These are phyloP conservation scores for Neoitamus cyanurus DNA, from an alignment of 2,888 invertebrate genomes.

Conservation along the genomic window DNA sequence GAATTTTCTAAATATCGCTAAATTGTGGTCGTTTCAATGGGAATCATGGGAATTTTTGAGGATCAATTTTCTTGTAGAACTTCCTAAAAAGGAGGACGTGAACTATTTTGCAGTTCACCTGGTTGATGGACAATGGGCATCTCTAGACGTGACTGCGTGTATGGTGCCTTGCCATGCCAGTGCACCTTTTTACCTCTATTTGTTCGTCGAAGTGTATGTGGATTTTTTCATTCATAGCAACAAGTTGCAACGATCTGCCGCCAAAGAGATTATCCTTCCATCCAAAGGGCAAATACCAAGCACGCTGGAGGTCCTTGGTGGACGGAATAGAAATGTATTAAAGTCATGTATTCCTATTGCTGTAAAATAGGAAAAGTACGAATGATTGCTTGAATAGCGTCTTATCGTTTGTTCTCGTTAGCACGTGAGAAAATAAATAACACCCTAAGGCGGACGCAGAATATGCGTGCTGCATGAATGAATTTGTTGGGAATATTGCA, in stretches of 20 bases:
- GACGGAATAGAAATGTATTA: not conserved
- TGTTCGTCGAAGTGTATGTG: not conserved
- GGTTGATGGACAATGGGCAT: conserved; percentile 9
- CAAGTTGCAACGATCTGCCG: conserved; percentile 4
- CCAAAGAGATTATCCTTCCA: conserved; percentile 40
- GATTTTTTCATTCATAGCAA: conserved; percentile 26
- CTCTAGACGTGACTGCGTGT: conserved; percentile 18
- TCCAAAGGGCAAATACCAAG: conserved; percentile 16
- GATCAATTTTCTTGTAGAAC: conserved; percentile 15
- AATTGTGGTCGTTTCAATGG: conserved; percentile 30
- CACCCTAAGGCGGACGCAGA: not conserved
- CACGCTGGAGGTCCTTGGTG: not conserved
- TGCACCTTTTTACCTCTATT: conserved; percentile 14
- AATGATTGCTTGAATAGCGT: conserved; percentile 10
- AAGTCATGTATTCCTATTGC: not conserved
- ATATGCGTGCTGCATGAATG: not conserved
- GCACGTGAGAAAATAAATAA: conserved; percentile 43
- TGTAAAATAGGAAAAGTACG: not conserved
- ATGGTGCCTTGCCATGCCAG: not conserved
- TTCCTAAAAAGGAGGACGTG: not conserved
- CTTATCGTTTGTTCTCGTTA: conserved; percentile 10
- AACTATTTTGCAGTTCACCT: not conserved
- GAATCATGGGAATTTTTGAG: conserved; percentile 12
- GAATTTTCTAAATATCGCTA: conserved; percentile 33
- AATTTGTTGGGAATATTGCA: not conserved